Conservation (phyloP, 64 coral and sea anemone genomes). For the Pocillopora verrucosa region DNA sequence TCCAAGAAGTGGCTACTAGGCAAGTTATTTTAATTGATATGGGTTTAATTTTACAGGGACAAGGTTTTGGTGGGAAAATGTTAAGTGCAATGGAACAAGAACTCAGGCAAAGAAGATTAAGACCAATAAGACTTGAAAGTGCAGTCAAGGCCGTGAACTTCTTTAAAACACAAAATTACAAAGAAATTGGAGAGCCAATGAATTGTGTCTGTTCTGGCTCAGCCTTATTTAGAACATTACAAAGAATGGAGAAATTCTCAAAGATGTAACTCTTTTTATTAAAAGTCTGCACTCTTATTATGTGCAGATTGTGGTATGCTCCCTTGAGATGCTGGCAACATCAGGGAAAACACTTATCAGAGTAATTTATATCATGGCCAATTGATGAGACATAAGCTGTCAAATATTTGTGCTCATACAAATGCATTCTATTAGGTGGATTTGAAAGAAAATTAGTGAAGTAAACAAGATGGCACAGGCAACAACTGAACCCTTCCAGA, state of each 20-base stretch:
- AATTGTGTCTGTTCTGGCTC: slow-evolving; percentile 67
- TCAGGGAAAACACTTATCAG: too few relatives aligned
- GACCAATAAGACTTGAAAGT: slow-evolving; percentile 89
- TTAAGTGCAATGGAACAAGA: slow-evolving; percentile 55
- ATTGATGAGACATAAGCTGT: too few relatives aligned
- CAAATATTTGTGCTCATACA: too few relatives aligned
- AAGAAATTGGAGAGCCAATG: slow-evolving; percentile 60
- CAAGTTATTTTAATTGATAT: neutral
- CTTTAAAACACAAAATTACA: slow-evolving; percentile 77
- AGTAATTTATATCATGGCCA: too few relatives aligned
- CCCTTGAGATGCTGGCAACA: too few relatives aligned
- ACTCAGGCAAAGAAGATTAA: slow-evolving; percentile 40
- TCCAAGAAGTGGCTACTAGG: neutral
- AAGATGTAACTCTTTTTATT: neutral
- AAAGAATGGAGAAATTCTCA: slow-evolving; percentile 87
- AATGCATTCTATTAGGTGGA: too few relatives aligned
- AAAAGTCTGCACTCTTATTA: too few relatives aligned
- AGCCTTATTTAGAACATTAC: slow-evolving; percentile 74
- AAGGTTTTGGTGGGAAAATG: slow-evolving; percentile 80
- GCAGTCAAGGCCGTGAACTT: slow-evolving; percentile 74
- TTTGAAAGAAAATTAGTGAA: too few relatives aligned
- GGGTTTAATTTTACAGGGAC: slow-evolving; percentile 40
- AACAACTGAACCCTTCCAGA: too few relatives aligned
- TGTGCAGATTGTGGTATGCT: too few relatives aligned
- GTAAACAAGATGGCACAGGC: too few relatives aligned